phyloP scores from a whole-genome alignment of 2,797 vertebrate species.

The Okamejei kenojei region DNA sequence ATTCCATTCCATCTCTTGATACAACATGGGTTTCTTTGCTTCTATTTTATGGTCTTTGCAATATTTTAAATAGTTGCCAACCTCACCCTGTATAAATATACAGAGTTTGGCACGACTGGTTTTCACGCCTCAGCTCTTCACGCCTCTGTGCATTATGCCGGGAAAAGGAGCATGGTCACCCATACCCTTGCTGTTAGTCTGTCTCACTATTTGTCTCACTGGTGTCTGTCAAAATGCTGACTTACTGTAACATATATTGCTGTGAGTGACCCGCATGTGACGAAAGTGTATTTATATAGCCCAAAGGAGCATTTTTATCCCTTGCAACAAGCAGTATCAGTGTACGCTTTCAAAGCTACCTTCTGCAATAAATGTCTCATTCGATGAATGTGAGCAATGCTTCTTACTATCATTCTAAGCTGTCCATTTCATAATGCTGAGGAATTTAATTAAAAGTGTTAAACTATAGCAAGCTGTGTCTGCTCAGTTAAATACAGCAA shows the following conservation, averaged over 20 bases:
- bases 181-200: background rate
- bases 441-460: background rate
- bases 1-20: background rate
- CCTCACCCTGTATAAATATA: background rate
- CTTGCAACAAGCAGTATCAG: background rate
- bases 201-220: background rate
- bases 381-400: background rate
- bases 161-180: background rate
- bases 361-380: background rate
- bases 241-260: background rate
- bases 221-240: background rate
- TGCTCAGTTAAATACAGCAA: background rate
- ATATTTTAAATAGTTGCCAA: constrained; percentile 16
- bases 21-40: background rate
- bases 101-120: background rate
- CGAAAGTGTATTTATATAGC: constrained; percentile 6
- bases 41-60: background rate
- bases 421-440: background rate
- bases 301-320: background rate
- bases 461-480: background rate
- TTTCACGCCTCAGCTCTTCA: background rate
- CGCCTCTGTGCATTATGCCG: background rate
- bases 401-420: background rate
- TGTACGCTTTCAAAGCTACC: background rate
- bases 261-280: background rate